A percentile compares a stretch with the other conserved stretches of the same genome.
Evolutionary conservation across 2,888 invertebrate genomes (phyloP).

Genomic region (Polia nebulosa): DNA sequence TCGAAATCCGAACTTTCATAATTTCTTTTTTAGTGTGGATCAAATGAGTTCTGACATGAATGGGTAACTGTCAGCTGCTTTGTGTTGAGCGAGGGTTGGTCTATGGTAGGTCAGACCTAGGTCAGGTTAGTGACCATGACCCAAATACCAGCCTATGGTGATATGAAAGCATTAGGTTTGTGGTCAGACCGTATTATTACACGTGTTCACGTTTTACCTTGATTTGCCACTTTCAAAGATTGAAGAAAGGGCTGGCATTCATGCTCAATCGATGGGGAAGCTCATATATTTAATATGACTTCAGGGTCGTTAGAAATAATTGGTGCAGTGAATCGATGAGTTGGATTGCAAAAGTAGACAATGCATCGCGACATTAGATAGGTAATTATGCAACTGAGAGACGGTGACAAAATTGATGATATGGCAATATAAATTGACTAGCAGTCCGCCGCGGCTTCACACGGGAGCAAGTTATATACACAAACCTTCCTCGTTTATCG

Average conservation of each 20-base stretch:
- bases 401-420: no score
- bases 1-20: slow-evolving; percentile 2
- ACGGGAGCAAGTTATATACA: no score
- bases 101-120: slow-evolving; percentile 58
- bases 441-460: no score
- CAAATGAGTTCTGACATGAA: slow-evolving; percentile 48
- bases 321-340: not conserved
- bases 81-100: slow-evolving; percentile 55
- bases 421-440: no score
- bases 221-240: slow-evolving; percentile 37
- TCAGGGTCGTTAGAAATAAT: slow-evolving; percentile 7
- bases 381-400: no score
- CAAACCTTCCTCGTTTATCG: no score
- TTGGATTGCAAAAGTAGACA: slow-evolving; percentile 17
- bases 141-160: slow-evolving; percentile 46
- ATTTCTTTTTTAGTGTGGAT: slow-evolving; percentile 11
- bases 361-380: not conserved
- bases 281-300: slow-evolving; percentile 3
- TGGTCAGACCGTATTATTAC: slow-evolving; percentile 32
- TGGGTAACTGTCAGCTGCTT: slow-evolving; percentile 38
- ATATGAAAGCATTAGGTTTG: slow-evolving; percentile 53
- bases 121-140: slow-evolving; percentile 62
- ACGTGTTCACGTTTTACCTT: slow-evolving; percentile 29
- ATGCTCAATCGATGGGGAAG: slow-evolving; percentile 28
- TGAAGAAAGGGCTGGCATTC: slow-evolving; percentile 32